Percentiles rank a stretch among this genome's conserved stretches.
Conservation (phyloP, 2,113 vertebrate genomes). For the Tinamus guttatus region DNA sequence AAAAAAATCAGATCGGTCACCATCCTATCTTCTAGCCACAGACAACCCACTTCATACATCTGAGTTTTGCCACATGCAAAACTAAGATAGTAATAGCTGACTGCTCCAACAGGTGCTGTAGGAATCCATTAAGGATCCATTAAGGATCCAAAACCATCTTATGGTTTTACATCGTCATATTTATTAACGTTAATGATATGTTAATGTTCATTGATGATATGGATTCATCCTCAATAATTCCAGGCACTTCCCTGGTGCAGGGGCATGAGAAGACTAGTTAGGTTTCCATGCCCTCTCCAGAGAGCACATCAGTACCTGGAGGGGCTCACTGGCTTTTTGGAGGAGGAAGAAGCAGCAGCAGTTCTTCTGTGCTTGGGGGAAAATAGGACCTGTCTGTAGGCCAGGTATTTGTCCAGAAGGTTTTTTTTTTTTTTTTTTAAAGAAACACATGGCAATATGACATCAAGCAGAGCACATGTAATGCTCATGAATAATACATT, state of each 20-base stretch:
- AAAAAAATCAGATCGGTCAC: not conserved
- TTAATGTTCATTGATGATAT: not conserved
- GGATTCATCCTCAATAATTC: not conserved
- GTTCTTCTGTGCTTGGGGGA: not conserved
- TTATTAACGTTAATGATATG: not conserved
- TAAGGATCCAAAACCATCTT: too few species aligned
- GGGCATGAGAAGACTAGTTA: not conserved
- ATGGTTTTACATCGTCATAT: not conserved
- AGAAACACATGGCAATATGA: not conserved
- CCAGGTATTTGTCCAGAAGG: not conserved
- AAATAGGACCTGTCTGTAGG: not conserved
- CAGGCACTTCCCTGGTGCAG: not conserved
- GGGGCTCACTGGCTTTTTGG: not conserved
- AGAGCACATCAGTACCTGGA: not conserved
- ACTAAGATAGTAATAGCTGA: not conserved
- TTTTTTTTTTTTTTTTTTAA: not conserved
- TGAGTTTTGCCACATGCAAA: not conserved
- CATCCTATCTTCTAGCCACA: not conserved
- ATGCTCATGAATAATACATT: not conserved
- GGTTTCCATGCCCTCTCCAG: not conserved
- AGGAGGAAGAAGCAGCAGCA: not conserved
- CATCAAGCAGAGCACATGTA: not conserved
- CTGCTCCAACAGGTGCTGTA: not conserved
- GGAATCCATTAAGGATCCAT: not conserved
- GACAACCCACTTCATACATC: not conserved